These are phyloP conservation scores for Apantesis nais DNA, from an alignment of 2,888 invertebrate genomes.

Conservation along the genomic window DNA sequence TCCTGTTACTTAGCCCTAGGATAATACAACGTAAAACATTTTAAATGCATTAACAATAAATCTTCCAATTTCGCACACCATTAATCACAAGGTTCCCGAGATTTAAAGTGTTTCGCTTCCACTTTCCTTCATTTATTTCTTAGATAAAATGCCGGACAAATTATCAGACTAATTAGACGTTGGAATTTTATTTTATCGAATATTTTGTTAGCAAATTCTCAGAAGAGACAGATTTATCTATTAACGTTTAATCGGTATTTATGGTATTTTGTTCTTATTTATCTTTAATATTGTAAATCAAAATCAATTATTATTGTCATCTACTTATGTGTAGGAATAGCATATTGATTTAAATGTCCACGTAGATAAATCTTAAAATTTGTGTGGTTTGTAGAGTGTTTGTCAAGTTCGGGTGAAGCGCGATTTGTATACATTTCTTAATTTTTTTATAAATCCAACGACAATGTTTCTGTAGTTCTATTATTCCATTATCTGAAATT, in stretches of 20 bases:
- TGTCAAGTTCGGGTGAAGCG: no score
- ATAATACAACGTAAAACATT: slow-evolving; percentile 36
- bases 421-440: no score
- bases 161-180: slow-evolving; percentile 45
- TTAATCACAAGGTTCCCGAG: slow-evolving; percentile 36
- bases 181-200: slow-evolving; percentile 38
- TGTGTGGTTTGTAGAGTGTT: no score
- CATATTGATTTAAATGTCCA: neutral
- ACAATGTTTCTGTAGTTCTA: no score
- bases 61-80: slow-evolving; percentile 30
- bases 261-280: neutral
- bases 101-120: slow-evolving; percentile 28
- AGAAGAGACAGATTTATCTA: slow-evolving; percentile 18
- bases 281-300: neutral
- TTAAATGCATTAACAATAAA: slow-evolving; percentile 45
- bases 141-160: slow-evolving; percentile 47
- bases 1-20: slow-evolving; percentile 23
- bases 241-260: slow-evolving; percentile 21
- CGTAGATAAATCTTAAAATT: neutral
- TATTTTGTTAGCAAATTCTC: slow-evolving; percentile 36
- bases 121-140: slow-evolving; percentile 41
- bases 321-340: neutral
- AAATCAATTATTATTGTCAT: neutral
- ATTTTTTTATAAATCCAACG: no score
- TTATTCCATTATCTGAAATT: no score